Evolutionary conservation across 2,888 invertebrate species (phyloP).

Genomic region (Argyresthia goedartella): DNA sequence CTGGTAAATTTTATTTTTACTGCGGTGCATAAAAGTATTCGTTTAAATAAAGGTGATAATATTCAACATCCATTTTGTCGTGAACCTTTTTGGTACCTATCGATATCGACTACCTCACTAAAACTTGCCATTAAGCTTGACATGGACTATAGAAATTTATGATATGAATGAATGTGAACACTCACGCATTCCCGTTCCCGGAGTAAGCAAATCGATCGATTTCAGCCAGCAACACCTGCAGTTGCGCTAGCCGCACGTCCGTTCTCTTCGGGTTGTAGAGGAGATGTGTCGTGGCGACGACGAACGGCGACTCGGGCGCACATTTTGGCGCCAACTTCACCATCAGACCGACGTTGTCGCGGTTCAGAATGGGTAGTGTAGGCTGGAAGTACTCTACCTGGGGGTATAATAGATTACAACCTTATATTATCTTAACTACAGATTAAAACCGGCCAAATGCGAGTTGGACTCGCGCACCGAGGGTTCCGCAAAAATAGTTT

Average conservation of each 20-base stretch:
- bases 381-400: constrained; percentile 76
- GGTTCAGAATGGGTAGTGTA: constrained; percentile 75
- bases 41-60: neutral
- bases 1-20: no score
- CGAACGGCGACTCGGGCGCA: constrained; percentile 64
- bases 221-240: constrained; percentile 86
- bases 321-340: constrained; percentile 76
- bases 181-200: constrained; percentile 15
- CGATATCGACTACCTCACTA: no score
- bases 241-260: constrained; percentile 92
- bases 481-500: no score
- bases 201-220: constrained; percentile 81
- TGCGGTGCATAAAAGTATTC: no score
- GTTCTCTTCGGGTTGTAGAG: constrained; percentile 91
- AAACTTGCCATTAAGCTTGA: no score
- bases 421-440: no score
- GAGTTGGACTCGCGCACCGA: no score
- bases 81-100: no score
- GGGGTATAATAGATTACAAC: no score
- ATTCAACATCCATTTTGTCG: neutral
- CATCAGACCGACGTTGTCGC: constrained; percentile 91
- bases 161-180: neutral
- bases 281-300: constrained; percentile 94
- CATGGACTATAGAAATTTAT: no score
- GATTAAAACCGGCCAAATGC: no score